Evolutionary conservation across 2,113 vertebrate genomes (phyloP).

Genomic region (Ibidorhyncha struthersii): DNA sequence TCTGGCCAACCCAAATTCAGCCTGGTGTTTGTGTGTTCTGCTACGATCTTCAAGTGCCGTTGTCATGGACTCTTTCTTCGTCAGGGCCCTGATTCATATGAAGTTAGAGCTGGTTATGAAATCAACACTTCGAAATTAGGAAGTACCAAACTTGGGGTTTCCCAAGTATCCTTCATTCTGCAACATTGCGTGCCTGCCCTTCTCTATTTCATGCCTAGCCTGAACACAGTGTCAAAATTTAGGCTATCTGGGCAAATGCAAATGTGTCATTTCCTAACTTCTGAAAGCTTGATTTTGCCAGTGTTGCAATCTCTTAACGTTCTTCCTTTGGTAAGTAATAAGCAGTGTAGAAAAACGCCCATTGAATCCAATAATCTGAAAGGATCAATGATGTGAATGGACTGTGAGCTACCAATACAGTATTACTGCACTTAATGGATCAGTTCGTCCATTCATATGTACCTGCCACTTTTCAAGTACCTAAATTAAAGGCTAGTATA

Average conservation of each 20-base stretch:
- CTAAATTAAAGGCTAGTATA: neutral
- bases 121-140: slow-evolving; percentile 7
- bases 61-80: neutral
- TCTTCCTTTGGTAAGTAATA: neutral
- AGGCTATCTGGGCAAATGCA: neutral
- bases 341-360: neutral
- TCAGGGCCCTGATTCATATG: neutral
- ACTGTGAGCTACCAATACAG: neutral
- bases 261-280: neutral
- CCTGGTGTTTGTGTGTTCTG: neutral
- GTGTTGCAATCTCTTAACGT: neutral
- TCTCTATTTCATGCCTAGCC: neutral
- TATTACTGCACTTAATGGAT: neutral
- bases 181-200: neutral
- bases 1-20: neutral
- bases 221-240: neutral
- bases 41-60: neutral
- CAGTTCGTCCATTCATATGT: neutral
- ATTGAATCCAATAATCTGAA: neutral
- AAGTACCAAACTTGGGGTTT: neutral
- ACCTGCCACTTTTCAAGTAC: neutral
- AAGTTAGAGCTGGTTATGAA: neutral
- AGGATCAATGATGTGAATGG: neutral
- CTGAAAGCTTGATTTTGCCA: neutral
- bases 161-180: neutral